Percentiles rank a stretch among this genome's conserved stretches.
Conservation (phyloP, 2,888 invertebrate species). For the Crossocerus cetratus region DNA sequence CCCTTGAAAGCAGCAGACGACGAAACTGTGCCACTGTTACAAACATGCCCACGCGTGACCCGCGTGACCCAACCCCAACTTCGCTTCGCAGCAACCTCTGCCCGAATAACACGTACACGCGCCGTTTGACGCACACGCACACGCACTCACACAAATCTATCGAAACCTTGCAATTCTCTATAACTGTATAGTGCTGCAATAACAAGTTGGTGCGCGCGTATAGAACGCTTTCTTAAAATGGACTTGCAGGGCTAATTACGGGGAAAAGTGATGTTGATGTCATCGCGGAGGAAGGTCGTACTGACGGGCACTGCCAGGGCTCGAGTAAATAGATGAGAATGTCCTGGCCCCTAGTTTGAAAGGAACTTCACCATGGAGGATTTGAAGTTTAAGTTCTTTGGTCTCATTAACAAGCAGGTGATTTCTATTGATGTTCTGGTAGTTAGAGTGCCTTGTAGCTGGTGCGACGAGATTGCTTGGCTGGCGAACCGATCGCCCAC, state of each 20-base stretch:
- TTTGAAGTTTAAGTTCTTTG: constrained; percentile 71
- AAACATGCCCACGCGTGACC: background rate
- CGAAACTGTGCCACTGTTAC: constrained; percentile 1
- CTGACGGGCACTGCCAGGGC: constrained; percentile 9
- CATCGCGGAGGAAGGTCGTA: constrained; percentile 10
- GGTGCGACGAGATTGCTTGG: too few species aligned
- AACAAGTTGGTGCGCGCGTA: background rate
- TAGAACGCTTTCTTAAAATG: constrained; percentile 14
- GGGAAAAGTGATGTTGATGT: constrained; percentile 18
- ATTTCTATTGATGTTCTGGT: background rate
- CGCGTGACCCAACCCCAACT: background rate
- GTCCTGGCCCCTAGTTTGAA: constrained; percentile 26
- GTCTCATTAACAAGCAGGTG: constrained; percentile 72
- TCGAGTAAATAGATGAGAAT: constrained; percentile 44
- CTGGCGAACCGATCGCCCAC: too few species aligned
- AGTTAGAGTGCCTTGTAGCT: too few species aligned
- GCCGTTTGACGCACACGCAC: background rate
- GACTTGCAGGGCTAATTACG: constrained; percentile 16
- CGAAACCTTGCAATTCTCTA: background rate
- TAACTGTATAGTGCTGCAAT: background rate
- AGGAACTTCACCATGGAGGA: constrained; percentile 70
- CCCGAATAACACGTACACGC: background rate
- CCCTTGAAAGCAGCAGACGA: background rate
- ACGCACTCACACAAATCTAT: too few species aligned
- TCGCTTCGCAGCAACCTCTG: background rate